A percentile compares a stretch with the other conserved stretches of the same genome.
Conservation (phyloP, 30 jellyfish, hydroid and myxozoan genomes). For the Haliclystus octoradiatus region DNA sequence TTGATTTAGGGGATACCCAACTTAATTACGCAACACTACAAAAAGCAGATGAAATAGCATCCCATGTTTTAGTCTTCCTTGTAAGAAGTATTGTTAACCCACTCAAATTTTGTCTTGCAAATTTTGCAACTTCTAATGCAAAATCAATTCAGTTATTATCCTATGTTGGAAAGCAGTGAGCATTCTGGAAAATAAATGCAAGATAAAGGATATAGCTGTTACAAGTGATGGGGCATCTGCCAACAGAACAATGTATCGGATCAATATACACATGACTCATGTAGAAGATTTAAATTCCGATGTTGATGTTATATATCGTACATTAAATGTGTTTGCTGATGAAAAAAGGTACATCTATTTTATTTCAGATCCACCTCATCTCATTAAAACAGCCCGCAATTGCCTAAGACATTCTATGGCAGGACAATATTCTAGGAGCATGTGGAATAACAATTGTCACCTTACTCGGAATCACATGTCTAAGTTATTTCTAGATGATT, state of each 20-base stretch:
- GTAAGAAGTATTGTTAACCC: conserved; percentile 47
- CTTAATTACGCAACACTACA: conserved; percentile 47
- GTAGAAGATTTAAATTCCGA: conserved; percentile 11
- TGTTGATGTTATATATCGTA: conserved; percentile 37
- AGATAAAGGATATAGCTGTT: conserved; percentile 37
- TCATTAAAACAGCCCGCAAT: conserved; percentile 24
- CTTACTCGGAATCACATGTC: too few relatives aligned
- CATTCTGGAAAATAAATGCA: conserved; percentile 18
- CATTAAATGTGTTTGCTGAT: conserved; percentile 16
- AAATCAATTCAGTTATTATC: conserved; percentile 49
- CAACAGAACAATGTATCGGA: conserved; percentile 19
- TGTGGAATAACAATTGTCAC: conserved; percentile 39
- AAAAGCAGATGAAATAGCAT: conserved; percentile 28
- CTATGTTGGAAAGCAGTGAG: conserved; percentile 35
- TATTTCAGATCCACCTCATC: conserved; percentile 22
- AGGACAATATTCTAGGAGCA: conserved; percentile 1
- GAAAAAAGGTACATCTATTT: conserved; percentile 15
- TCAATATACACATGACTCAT: conserved; percentile 9
- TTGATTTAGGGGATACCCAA: conserved; percentile 53
- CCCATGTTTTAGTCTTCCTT: conserved; percentile 50
- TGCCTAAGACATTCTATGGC: conserved; percentile 14
- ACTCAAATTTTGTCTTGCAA: conserved; percentile 39
- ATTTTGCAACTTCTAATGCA: conserved; percentile 51
- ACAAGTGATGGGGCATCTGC: conserved; percentile 70
- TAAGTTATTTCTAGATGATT: too few relatives aligned